Base-by-base conservation (phyloP, 2,113 vertebrate genomes). In the Eurypyga helias region DNA sequence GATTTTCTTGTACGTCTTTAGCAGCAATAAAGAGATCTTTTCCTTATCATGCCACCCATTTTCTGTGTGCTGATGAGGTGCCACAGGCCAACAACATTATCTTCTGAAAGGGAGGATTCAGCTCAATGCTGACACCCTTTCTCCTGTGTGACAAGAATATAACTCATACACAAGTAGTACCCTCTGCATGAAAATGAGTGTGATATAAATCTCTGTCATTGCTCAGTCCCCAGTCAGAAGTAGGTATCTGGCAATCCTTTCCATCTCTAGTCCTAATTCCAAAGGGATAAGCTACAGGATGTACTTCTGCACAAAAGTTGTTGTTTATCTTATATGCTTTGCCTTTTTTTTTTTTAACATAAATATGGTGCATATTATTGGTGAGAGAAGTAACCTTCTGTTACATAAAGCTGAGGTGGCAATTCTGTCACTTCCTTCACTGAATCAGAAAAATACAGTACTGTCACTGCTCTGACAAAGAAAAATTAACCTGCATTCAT, bases 101-200 rank as follows among this genome's bases (percentile, higher is more conserved):
- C 60, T 87, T 81, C 23, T 1, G 2, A 45, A 58, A 62, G 49
- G 26, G 29, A 87, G 14, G 38, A 65, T 85, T 84, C 91, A 83
- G 45, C 20, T 77, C 58, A 45, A 62, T 92, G 49, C 51, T 91
- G 58, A 43, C 66, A 92, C 36, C 13, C 36, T 90, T 83, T 31
- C 26, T 90, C 11, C 49, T 2, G 1, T 55, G 9, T 80, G 78
- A 77, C 65, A 69, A 83, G 55, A 49, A n/a, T 83, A 18, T 88
- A 95, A 93, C 54, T 83, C 82, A 88, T 38, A 93, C 33, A 36
- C 31, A 95, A 91, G 83, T 91, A 3, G 1, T 16, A 96, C 61
- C 16, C 46, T 92, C 93, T 96, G 67, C 64, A n/a, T 83, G 62
- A 93, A 94, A 92, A 81, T 55, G 34, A 87, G 7, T 33, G 54